phyloP scores from a whole-genome alignment of 2,113 vertebrate species.

The Canis aureus region DNA sequence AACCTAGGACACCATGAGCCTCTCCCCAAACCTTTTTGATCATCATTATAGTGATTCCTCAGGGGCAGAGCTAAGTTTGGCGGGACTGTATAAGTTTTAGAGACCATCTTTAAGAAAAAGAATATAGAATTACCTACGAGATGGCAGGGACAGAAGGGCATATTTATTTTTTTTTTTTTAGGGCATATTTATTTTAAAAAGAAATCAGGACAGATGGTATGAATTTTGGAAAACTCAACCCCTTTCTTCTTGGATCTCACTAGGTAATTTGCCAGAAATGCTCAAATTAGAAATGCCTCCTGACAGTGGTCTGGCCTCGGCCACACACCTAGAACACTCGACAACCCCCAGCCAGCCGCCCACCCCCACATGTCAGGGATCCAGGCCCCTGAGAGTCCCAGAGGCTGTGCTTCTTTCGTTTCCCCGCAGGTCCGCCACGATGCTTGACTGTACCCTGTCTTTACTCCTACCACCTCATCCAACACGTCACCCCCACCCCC shows the following conservation, averaged over 20 bases:
- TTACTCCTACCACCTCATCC: not conserved
- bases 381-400: rapidly evolving
- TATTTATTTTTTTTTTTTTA: not conserved
- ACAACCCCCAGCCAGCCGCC: no score
- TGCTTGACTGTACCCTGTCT: rapidly evolving
- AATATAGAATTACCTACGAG: not conserved
- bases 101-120: not conserved
- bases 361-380: not conserved
- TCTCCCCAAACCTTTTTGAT: not conserved
- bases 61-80: not conserved
- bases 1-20: not conserved
- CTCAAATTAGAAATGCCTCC: not conserved
- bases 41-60: not conserved
- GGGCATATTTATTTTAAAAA: not conserved
- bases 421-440: rapidly evolving
- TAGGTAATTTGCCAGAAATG: not conserved
- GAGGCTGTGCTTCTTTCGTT: rapidly evolving
- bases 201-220: not conserved
- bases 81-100: not conserved
- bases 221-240: not conserved
- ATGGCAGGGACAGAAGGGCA: not conserved
- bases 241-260: not conserved
- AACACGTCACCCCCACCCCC: rapidly evolving
- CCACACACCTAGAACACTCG: no score
- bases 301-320: not conserved